Evolutionary conservation across 2,888 invertebrate species (phyloP).

Genomic region (Cataglyphis rosenhaueri): DNA sequence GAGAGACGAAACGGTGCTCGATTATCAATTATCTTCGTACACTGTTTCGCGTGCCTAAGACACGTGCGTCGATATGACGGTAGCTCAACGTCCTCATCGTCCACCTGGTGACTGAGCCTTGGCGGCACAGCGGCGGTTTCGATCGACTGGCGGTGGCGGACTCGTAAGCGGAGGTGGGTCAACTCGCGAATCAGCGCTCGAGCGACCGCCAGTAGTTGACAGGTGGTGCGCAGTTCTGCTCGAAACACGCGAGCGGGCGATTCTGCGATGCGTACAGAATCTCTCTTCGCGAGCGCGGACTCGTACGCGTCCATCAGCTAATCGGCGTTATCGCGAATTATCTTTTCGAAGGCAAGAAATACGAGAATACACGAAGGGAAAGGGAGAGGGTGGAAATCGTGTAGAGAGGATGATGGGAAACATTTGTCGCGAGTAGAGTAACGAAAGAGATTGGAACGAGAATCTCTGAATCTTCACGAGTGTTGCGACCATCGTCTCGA

Average conservation of each 20-base stretch:
- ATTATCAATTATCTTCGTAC: background rate
- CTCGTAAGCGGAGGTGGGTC: constrained; percentile 58
- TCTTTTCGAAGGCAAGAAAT: background rate
- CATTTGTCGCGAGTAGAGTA: background rate
- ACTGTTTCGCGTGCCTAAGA: constrained; percentile 8
- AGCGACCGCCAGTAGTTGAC: constrained; percentile 54
- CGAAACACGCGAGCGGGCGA: background rate
- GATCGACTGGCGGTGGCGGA: constrained; percentile 52
- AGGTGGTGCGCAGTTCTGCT: constrained; percentile 52
- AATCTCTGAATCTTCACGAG: background rate
- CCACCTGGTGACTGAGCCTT: constrained; percentile 23
- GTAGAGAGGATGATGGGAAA: background rate
- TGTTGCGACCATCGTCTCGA: background rate
- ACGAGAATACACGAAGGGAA: constrained; percentile 3
- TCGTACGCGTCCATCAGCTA: constrained; percentile 3
- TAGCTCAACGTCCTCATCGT: constrained; percentile 38
- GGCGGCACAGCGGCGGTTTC: constrained; percentile 52
- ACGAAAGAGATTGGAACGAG: constrained; percentile 11
- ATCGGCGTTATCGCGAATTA: constrained; percentile 15
- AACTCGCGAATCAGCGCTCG: constrained; percentile 31
- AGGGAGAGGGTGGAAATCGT: background rate
- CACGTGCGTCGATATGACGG: constrained; percentile 45
- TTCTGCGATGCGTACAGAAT: background rate
- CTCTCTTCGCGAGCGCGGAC: background rate
- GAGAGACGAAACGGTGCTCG: background rate